Conservation (phyloP, 2,888 invertebrate species). For the Tipula helvola region DNA sequence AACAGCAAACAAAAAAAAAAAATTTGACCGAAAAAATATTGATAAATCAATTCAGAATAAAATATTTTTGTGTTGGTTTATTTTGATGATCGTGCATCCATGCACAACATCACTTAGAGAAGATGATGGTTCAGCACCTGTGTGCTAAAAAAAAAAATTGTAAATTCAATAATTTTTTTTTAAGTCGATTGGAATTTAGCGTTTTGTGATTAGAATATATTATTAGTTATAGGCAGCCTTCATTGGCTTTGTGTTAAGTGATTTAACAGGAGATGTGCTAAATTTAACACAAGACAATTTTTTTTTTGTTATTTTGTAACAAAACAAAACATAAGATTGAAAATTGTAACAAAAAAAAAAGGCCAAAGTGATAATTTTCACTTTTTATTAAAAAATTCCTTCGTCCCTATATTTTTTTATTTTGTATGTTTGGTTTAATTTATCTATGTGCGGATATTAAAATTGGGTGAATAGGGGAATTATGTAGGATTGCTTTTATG, state of each 20-base stretch:
- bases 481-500: background rate
- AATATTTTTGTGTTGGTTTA: background rate
- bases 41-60: constrained; percentile 5
- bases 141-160: background rate
- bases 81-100: background rate
- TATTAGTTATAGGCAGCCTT: background rate
- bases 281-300: background rate
- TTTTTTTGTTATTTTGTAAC: background rate
- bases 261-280: background rate
- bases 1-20: background rate
- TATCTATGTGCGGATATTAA: background rate
- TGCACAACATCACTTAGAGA: background rate
- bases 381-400: background rate
- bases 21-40: background rate
- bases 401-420: background rate
- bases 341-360: background rate
- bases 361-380: background rate
- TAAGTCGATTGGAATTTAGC: background rate
- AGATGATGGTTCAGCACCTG: background rate
- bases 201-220: background rate
- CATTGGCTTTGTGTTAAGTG: background rate
- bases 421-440: background rate
- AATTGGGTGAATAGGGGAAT: background rate
- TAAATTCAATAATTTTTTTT: too few species aligned
- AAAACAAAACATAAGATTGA: background rate